Percentiles rank a stretch among this genome's conserved stretches.
Evolutionary conservation across 2,888 invertebrate species (phyloP).

Genomic region (Caenorhabditis sp.): DNA sequence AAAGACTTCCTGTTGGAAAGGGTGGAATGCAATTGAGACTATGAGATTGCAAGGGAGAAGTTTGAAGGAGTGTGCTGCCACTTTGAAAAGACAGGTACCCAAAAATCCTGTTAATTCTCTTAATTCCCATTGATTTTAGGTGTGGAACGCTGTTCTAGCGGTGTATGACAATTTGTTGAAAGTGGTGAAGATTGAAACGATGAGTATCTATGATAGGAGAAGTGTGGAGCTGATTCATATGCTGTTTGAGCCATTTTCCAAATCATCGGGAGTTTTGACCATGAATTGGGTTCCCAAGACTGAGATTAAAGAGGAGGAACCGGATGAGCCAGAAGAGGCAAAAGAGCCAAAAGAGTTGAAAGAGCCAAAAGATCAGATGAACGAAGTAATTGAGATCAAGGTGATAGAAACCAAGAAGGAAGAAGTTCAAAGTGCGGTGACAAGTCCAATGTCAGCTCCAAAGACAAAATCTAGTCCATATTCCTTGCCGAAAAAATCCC

Average conservation of each 20-base stretch:
- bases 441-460: too few species aligned
- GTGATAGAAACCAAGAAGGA: neutral
- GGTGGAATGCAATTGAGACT: conserved; percentile 35
- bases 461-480: too few species aligned
- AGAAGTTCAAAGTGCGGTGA: neutral
- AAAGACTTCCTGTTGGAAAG: conserved; percentile 34
- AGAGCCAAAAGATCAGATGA: too few species aligned
- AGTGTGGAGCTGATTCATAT: neutral
- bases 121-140: conserved; percentile 7
- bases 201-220: neutral
- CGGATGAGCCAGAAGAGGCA: neutral
- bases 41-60: conserved; percentile 26
- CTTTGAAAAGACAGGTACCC: conserved; percentile 19
- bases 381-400: too few species aligned
- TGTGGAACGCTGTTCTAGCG: conserved; percentile 26
- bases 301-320: neutral
- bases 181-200: neutral
- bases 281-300: neutral
- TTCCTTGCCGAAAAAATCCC: too few species aligned
- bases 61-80: neutral
- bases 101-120: neutral
- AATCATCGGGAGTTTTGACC: neutral
- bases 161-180: neutral
- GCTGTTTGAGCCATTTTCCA: neutral
- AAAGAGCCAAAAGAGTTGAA: too few species aligned